Evolutionary conservation across 2,113 vertebrate genomes (phyloP).

Genomic region (Crocuta crocuta): DNA sequence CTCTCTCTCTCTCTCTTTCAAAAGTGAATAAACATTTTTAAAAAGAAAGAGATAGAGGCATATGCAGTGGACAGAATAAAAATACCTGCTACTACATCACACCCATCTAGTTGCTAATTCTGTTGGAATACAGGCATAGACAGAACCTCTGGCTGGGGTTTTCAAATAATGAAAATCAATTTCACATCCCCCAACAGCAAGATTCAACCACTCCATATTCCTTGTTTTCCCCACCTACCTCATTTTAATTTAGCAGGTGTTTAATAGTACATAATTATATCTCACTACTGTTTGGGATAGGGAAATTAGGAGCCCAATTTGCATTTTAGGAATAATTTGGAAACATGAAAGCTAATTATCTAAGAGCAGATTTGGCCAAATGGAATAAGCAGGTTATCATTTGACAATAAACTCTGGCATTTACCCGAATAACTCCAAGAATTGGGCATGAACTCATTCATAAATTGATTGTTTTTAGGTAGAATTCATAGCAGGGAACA

Average conservation of each 20-base stretch:
- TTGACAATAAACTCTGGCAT: neutral
- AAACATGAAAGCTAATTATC: slow-evolving; percentile 58
- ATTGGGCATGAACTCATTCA: neutral
- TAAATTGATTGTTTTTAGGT: neutral
- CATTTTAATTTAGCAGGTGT: slow-evolving; percentile 53
- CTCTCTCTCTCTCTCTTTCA: too few relatives aligned
- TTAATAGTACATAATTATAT: slow-evolving; percentile 55
- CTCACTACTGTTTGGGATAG: slow-evolving; percentile 1
- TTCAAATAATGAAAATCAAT: neutral
- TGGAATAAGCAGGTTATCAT: neutral
- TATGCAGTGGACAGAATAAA: neutral
- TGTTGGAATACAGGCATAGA: neutral
- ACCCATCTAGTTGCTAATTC: neutral
- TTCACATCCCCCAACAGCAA: neutral
- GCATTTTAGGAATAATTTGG: slow-evolving; percentile 64
- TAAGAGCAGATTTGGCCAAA: slow-evolving; percentile 36
- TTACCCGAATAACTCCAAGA: neutral
- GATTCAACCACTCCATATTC: neutral
- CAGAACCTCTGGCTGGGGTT: neutral
- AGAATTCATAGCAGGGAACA: neutral
- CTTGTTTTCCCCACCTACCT: neutral
- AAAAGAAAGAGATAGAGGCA: neutral
- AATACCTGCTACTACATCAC: neutral
- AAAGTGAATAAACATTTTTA: too few relatives aligned
- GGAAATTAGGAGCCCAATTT: slow-evolving; percentile 61